Evolutionary conservation across 2,113 vertebrate genomes (phyloP).

Genomic region (Lepus europaeus): DNA sequence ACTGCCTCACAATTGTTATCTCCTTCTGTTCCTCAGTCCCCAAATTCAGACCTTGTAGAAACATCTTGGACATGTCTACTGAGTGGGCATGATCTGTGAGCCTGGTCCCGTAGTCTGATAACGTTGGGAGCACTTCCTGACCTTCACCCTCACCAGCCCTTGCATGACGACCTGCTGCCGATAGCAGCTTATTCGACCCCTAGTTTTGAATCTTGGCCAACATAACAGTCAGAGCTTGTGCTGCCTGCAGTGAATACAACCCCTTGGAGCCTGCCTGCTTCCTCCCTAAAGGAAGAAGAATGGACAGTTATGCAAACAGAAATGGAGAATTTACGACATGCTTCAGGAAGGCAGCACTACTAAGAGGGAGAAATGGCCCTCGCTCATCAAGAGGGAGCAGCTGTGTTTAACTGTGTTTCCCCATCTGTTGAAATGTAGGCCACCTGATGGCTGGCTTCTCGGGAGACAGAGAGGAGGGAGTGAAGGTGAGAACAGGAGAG

Average conservation of each 20-base stretch:
- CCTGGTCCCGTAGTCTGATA: neutral
- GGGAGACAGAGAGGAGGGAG: neutral
- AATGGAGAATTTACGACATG: neutral
- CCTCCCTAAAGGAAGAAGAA: neutral
- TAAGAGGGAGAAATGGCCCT: neutral
- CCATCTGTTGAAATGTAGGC: neutral
- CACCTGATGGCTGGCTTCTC: neutral
- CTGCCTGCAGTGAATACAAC: neutral
- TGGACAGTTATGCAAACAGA: neutral
- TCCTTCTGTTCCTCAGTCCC: neutral
- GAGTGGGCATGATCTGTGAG: neutral
- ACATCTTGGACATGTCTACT: neutral
- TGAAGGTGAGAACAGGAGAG: neutral
- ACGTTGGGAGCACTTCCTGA: neutral
- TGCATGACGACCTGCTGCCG: neutral
- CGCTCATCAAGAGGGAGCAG: neutral
- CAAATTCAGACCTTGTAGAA: neutral
- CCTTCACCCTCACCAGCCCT: neutral
- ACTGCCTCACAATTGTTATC: neutral
- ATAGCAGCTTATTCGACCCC: neutral
- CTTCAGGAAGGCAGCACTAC: neutral
- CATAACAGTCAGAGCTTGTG: neutral
- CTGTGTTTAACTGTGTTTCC: neutral
- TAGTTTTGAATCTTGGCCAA: neutral
- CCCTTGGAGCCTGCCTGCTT: neutral